Percentiles rank a stretch among this genome's conserved stretches.
Conservation (phyloP, 1,140 invertebrate species). For the Drosophila melanica region DNA sequence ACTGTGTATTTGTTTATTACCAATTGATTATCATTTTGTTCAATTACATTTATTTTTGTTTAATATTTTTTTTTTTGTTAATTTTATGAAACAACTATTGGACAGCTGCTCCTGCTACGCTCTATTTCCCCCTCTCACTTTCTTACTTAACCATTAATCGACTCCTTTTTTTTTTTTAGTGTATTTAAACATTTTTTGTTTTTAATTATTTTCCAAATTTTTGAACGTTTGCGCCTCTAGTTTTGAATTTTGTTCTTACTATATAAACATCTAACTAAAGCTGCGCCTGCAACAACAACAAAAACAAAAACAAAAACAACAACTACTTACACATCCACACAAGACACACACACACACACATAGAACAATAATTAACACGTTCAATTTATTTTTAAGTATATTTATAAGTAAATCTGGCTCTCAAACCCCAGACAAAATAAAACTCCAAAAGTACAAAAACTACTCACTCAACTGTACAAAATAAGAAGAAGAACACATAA, state of each 20-base stretch:
- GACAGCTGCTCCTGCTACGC: slow-evolving; percentile 10
- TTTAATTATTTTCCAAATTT: slow-evolving; percentile 22
- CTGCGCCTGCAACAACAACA: slow-evolving; percentile 63
- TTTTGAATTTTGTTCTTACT: slow-evolving; percentile 37
- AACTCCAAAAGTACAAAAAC: slow-evolving; percentile 33
- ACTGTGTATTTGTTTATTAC: slow-evolving; percentile 47
- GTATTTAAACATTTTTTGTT: slow-evolving; percentile 16
- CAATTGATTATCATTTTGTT: slow-evolving; percentile 46
- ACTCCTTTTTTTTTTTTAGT: slow-evolving; percentile 5
- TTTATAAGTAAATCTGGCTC: slow-evolving; percentile 37
- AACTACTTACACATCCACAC: slow-evolving; percentile 38
- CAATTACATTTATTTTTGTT: slow-evolving; percentile 26
- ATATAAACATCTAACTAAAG: slow-evolving; percentile 46
- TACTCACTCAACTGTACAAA: slow-evolving; percentile 34
- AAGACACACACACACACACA: slow-evolving; percentile 24
- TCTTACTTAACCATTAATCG: slow-evolving; percentile 17
- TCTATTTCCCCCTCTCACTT: slow-evolving; percentile 16
- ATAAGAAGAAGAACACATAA: slow-evolving; percentile 19
- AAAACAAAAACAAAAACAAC: slow-evolving; percentile 49
- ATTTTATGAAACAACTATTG: slow-evolving; percentile 19
- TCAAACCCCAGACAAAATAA: slow-evolving; percentile 23
- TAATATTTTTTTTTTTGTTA: slow-evolving; percentile 14
- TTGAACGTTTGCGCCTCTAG: slow-evolving; percentile 38
- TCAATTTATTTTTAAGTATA: slow-evolving; percentile 19
- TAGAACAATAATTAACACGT: slow-evolving; percentile 34